A percentile compares a stretch with the other conserved stretches of the same genome.
Evolutionary conservation across 2,797 vertebrate species (phyloP).

Genomic region (Pseudocheirus occidentalis): DNA sequence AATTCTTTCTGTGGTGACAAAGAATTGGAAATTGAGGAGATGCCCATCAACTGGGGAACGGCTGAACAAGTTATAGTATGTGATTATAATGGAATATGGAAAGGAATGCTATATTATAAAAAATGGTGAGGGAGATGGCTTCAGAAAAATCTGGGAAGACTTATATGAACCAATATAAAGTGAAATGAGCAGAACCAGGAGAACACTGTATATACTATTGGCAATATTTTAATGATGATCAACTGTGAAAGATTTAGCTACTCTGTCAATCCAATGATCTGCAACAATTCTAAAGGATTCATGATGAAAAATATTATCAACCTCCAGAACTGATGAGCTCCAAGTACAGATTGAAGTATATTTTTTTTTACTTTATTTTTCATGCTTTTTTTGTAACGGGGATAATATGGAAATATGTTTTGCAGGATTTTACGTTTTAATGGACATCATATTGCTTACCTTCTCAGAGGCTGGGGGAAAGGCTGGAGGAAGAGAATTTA

Average conservation of each 20-base stretch:
- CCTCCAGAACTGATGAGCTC: not conserved
- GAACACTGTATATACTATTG: not conserved
- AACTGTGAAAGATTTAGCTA: not conserved
- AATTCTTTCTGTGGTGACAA: not conserved
- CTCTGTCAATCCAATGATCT: not conserved
- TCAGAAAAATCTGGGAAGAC: not conserved
- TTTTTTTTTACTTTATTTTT: not conserved
- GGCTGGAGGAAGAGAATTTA: not conserved
- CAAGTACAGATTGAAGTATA: not conserved
- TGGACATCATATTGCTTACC: not conserved
- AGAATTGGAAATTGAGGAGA: not conserved
- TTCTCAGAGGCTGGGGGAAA: not conserved
- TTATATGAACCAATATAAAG: not conserved
- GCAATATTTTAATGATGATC: not conserved
- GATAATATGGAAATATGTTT: not conserved
- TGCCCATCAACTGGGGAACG: not conserved
- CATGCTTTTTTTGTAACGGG: not conserved
- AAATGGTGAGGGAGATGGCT: not conserved
- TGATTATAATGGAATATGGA: not conserved
- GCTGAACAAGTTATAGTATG: not conserved
- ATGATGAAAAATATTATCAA: not conserved
- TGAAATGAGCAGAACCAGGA: not conserved
- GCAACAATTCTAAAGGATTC: not conserved
- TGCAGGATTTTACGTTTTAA: not conserved
- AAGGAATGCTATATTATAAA: not conserved